Percentiles rank a stretch among this genome's conserved stretches.
These are phyloP conservation scores for Scalopus aquaticus DNA, from an alignment of 2,113 vertebrate genomes.

Conservation along the genomic window DNA sequence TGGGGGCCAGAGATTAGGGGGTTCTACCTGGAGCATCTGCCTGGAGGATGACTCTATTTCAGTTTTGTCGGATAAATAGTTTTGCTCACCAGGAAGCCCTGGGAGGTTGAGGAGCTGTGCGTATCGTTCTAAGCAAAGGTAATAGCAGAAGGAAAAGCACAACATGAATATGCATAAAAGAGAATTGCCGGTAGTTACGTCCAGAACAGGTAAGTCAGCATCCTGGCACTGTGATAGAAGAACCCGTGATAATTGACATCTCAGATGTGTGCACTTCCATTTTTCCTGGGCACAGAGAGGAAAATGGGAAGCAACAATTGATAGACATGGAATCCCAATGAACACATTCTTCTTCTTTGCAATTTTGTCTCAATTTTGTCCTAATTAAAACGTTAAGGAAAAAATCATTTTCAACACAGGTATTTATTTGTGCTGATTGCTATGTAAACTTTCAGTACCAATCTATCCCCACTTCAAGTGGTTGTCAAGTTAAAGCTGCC, in stretches of 20 bases:
- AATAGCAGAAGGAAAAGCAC: background rate
- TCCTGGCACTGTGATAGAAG: background rate
- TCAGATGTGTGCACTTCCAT: background rate
- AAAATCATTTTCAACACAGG: background rate
- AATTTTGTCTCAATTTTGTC: background rate
- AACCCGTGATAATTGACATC: background rate
- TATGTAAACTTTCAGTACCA: background rate
- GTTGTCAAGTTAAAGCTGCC: background rate
- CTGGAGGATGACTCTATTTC: background rate
- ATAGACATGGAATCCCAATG: background rate
- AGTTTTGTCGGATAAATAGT: background rate
- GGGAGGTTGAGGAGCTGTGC: background rate
- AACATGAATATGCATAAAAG: background rate
- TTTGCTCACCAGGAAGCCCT: background rate
- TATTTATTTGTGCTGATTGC: background rate
- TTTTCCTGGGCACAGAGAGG: background rate
- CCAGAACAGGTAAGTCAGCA: background rate
- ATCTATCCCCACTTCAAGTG: background rate
- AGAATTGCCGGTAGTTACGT: background rate
- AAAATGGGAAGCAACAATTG: background rate
- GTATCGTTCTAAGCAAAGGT: background rate
- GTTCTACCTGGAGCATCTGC: background rate
- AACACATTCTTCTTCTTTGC: background rate
- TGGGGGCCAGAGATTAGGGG: background rate
- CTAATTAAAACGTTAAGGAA: background rate